Evolutionary conservation across 2,113 vertebrate genomes (phyloP), one percentile per base, ranked within the genome.

Genomic region (Calypte anna): DNA sequence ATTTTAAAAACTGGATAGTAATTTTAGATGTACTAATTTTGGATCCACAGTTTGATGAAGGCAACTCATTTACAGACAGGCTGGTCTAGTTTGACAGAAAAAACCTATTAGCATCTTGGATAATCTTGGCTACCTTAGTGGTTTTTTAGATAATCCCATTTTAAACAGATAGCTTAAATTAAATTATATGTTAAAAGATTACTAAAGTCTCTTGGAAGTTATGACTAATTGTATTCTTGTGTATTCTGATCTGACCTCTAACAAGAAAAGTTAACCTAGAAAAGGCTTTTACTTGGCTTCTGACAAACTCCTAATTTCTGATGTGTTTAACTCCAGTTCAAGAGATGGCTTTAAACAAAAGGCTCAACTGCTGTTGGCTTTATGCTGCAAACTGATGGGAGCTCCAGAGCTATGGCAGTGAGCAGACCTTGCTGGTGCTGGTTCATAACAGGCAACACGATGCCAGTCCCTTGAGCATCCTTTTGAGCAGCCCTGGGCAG

Each of bases 21-120:
- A 76, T 94, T 86, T 86, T 91, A 91, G 46, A 27, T 87, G 40
- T 31, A 31, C 66, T 82, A 24, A 79, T 93, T 92, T 79, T 19
- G 15, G 15, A 7, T 76, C 9, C 4, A 6, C 19, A 22, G 8
- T 75, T 87, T 89, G 80, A 75, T 21, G 70, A 68, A 63, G 54
- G 28, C 81, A 54, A 27, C 27, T 82, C 36, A 23, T 54, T 75
- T 64, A 25, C 27, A 88, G 59, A 33, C 63, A 74, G 31, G 13
- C 13, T 38, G 21, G 22, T 62, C 31, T 55, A 80, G 10, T 54
- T 53, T 44, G 38, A 46, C 46, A 73, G 50, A 31, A 62, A 82
- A 73, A 91, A 69, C 31, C 16, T 40, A 3, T 58, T 84, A 48
- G 2, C 33, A 27, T 46, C 15, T 74, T 48, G 72, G 64, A 79